Evolutionary conservation across 2,888 invertebrate species (phyloP).

Genomic region (Hedya salicella): DNA sequence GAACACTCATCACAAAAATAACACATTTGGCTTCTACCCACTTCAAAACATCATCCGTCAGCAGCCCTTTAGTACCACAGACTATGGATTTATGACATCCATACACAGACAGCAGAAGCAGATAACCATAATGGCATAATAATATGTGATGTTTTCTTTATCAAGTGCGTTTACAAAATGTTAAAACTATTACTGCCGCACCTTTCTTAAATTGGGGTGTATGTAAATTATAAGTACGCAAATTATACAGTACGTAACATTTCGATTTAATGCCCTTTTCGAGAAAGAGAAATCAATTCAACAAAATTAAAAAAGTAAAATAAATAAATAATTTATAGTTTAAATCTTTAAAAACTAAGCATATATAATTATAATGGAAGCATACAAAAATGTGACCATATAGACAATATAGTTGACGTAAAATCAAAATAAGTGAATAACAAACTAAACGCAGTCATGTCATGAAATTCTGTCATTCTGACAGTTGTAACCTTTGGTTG

Average conservation of each 20-base stretch:
- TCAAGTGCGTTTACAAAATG: background rate
- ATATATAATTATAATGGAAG: too few relatives aligned
- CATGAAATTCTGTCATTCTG: background rate
- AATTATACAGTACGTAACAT: too few relatives aligned
- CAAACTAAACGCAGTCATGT: background rate
- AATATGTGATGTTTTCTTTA: background rate
- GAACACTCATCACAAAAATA: conserved; percentile 83
- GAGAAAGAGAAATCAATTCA: too few relatives aligned
- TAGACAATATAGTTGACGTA: too few relatives aligned
- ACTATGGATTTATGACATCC: conserved; percentile 38
- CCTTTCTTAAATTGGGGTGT: too few relatives aligned
- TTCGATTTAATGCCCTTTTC: too few relatives aligned
- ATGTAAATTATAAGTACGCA: too few relatives aligned
- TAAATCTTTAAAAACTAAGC: too few relatives aligned
- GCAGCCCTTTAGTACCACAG: conserved; percentile 49
- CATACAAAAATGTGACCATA: too few relatives aligned
- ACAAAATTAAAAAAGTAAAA: too few relatives aligned
- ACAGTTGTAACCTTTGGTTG: too few relatives aligned
- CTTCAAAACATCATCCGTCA: conserved; percentile 84
- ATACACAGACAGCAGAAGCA: conserved; percentile 26
- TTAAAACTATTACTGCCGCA: background rate
- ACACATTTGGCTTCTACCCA: conserved; percentile 77
- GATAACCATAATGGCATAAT: conserved; percentile 11
- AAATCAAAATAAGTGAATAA: background rate
- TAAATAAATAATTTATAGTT: too few relatives aligned